Conservation (phyloP, 1,140 invertebrate species). For the Eueides isabella region DNA sequence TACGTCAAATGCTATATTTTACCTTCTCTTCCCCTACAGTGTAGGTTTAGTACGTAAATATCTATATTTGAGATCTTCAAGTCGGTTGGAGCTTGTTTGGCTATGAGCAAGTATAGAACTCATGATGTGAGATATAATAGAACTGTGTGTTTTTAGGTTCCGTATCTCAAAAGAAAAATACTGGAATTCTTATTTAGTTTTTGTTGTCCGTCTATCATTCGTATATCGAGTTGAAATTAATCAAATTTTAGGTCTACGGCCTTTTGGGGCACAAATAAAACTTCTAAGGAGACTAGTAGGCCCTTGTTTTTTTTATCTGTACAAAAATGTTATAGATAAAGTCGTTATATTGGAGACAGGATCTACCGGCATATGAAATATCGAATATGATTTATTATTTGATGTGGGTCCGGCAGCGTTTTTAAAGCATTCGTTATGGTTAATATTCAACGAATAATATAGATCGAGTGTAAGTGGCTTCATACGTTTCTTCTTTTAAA, state of each 20-base stretch:
- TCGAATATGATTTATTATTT: background rate
- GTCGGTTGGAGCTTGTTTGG: background rate
- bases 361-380: slow-evolving; percentile 3
- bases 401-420: slow-evolving; percentile 12
- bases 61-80: background rate
- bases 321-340: background rate
- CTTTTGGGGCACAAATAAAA: too few species aligned
- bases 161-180: too few species aligned
- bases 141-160: too few species aligned
- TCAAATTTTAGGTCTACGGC: too few species aligned
- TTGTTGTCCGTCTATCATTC: too few species aligned
- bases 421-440: slow-evolving; percentile 8
- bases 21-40: background rate
- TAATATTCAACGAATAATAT: background rate
- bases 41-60: background rate
- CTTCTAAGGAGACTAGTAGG: too few species aligned
- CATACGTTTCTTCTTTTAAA: too few species aligned
- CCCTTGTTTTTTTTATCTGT: too few species aligned
- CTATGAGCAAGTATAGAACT: background rate
- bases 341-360: background rate
- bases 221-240: too few species aligned
- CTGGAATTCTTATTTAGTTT: too few species aligned
- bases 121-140: too few species aligned
- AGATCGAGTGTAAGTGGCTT: background rate
- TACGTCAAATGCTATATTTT: slow-evolving; percentile 50